Conservation (phyloP, 2,888 invertebrate genomes). For the Liposcelis brunnea region DNA sequence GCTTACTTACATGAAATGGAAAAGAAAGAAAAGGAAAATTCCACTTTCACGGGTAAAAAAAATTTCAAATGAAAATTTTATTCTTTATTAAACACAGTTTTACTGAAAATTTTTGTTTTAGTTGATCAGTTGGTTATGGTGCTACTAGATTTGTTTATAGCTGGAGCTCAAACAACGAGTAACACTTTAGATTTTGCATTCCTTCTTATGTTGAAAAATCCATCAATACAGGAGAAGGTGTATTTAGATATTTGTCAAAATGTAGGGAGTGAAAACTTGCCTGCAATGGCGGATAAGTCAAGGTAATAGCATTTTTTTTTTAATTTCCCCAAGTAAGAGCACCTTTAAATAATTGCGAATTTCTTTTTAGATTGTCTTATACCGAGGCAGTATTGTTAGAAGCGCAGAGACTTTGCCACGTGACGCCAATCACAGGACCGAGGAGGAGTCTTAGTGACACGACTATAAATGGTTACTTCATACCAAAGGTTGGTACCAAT, state of each 20-base stretch:
- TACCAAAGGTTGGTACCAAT: conserved; percentile 30
- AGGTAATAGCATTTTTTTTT: conserved; percentile 23
- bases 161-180: conserved; percentile 45
- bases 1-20: conserved; percentile 43
- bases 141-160: conserved; percentile 48
- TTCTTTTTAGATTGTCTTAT: conserved; percentile 36
- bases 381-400: conserved; percentile 36
- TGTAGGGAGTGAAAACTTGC: conserved; percentile 26
- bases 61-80: conserved; percentile 6
- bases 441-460: conserved; percentile 35
- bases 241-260: conserved; percentile 34
- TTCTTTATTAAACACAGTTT: conserved; percentile 10
- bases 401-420: conserved; percentile 29
- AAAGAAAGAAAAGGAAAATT: conserved; percentile 20
- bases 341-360: too few relatives aligned
- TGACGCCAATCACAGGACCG: conserved; percentile 31
- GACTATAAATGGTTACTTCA: conserved; percentile 32
- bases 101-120: conserved; percentile 18
- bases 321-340: too few relatives aligned
- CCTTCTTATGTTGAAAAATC: conserved; percentile 37
- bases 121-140: conserved; percentile 46
- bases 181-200: conserved; percentile 42
- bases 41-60: conserved; percentile 29
- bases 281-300: conserved; percentile 29
- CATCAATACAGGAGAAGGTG: conserved; percentile 38